phyloP scores from a whole-genome alignment of 2,113 vertebrate genomes.

The Syngnathus floridae region DNA sequence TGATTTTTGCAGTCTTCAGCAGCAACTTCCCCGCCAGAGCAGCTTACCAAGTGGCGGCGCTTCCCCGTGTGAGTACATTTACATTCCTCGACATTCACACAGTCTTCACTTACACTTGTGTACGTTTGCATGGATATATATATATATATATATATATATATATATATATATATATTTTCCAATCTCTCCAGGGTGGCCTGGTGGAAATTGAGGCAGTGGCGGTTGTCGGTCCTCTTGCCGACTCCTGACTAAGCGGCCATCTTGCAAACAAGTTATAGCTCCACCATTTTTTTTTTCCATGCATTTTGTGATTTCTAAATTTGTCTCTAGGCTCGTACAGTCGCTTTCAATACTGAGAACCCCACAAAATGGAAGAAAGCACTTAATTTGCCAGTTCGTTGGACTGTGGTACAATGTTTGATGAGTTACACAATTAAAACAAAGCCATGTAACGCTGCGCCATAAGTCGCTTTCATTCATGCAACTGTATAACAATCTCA shows the following conservation, averaged over 20 bases:
- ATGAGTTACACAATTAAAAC: background rate
- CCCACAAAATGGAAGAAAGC: background rate
- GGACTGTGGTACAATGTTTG: background rate
- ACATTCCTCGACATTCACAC: too few species aligned
- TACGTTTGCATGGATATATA: background rate
- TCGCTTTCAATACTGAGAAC: background rate
- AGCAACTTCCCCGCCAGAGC: slow-evolving; percentile 73
- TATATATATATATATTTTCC: background rate
- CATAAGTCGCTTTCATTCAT: background rate
- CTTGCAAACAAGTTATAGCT: slow-evolving; percentile 51
- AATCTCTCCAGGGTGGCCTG: slow-evolving; percentile 60
- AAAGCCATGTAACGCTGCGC: background rate
- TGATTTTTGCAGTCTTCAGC: slow-evolving; percentile 64
- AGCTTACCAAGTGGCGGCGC: slow-evolving; percentile 74
- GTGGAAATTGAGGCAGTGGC: slow-evolving; percentile 73
- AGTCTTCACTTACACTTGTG: too few species aligned
- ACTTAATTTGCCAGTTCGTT: slow-evolving; percentile 1
- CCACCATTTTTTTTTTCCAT: background rate
- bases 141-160: background rate
- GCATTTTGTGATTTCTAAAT: background rate
- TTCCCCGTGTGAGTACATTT: slow-evolving; percentile 68
- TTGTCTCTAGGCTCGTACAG: background rate
- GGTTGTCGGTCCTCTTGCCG: slow-evolving; percentile 62
- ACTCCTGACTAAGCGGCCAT: slow-evolving; percentile 54
- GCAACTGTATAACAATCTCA: background rate